Evolutionary conservation across 2,797 vertebrate genomes (phyloP).

Genomic region (Sciaenops ocellatus): DNA sequence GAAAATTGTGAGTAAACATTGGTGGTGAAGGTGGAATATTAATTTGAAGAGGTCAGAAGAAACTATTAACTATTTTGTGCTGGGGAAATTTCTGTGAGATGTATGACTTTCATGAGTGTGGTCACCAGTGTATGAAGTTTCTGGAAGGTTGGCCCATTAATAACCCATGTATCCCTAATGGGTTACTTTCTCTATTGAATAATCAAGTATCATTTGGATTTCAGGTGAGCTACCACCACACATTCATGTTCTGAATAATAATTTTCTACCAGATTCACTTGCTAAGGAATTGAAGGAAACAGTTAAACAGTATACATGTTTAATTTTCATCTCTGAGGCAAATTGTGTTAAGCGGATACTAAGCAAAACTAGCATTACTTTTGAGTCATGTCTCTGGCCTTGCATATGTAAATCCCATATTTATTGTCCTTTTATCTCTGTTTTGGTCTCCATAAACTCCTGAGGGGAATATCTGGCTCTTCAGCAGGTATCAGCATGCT

Average conservation of each 20-base stretch:
- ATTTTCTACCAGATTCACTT: not conserved
- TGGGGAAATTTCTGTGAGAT: conserved; percentile 6
- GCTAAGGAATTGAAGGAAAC: not conserved
- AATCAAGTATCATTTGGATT: not conserved
- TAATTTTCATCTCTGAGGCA: not conserved
- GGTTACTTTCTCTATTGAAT: not conserved
- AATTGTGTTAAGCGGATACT: not conserved
- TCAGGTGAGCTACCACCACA: not conserved
- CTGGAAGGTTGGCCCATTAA: conserved; percentile 1
- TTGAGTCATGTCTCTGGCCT: not conserved
- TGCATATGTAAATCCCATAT: not conserved
- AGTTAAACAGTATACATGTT: not conserved
- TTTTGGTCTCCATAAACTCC: not conserved
- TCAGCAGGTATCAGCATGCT: not conserved
- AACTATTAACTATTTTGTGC: not conserved
- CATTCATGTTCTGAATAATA: not conserved
- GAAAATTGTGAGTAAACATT: conserved; percentile 18
- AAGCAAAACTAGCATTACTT: not conserved
- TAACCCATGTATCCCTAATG: not conserved
- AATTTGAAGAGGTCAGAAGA: conserved; percentile 14
- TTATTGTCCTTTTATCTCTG: not conserved
- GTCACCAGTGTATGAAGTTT: not conserved
- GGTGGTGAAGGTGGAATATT: conserved; percentile 21
- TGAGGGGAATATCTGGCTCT: not conserved
- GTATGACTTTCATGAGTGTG: not conserved